Conservation (phyloP, 2,888 invertebrate genomes). For the Leptothorax acervorum region DNA sequence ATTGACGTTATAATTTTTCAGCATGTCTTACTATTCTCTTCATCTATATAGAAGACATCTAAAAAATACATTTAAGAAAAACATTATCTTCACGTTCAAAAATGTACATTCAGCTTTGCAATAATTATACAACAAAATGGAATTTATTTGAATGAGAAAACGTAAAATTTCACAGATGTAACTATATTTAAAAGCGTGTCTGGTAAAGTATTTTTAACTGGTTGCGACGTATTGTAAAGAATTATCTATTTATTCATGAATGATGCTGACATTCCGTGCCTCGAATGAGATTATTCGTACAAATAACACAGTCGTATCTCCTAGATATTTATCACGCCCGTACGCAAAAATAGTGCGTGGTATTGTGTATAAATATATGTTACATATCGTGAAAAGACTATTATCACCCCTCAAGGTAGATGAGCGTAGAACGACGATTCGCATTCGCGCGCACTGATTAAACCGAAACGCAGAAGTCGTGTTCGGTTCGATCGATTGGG, state of each 20-base stretch:
- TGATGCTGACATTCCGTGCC: conserved; percentile 33
- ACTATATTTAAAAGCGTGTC: neutral
- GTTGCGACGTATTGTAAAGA: conserved; percentile 14
- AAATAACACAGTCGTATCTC: conserved; percentile 46
- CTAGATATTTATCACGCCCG: conserved; percentile 45
- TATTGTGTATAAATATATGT: conserved; percentile 26
- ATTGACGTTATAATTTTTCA: neutral
- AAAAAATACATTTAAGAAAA: neutral
- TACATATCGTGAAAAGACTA: conserved; percentile 44
- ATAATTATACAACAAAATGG: neutral
- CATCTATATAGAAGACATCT: neutral
- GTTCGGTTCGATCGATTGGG: conserved; percentile 35
- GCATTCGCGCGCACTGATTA: conserved; percentile 38
- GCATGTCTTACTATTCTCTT: too few species aligned
- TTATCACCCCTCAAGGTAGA: conserved; percentile 45
- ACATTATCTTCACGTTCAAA: neutral
- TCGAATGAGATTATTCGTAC: conserved; percentile 45
- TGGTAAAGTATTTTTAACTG: conserved; percentile 14
- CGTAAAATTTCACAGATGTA: neutral
- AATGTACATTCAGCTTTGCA: neutral
- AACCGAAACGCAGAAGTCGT: conserved; percentile 31
- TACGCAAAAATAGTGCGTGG: conserved; percentile 49
- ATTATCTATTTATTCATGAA: conserved; percentile 44
- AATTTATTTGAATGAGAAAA: neutral
- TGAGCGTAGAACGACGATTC: conserved; percentile 51